A percentile compares a stretch with the other conserved stretches of the same genome.
These are phyloP conservation scores for Phrynocephalus forsythii DNA, from an alignment of 2,797 vertebrate genomes.

Conservation along the genomic window DNA sequence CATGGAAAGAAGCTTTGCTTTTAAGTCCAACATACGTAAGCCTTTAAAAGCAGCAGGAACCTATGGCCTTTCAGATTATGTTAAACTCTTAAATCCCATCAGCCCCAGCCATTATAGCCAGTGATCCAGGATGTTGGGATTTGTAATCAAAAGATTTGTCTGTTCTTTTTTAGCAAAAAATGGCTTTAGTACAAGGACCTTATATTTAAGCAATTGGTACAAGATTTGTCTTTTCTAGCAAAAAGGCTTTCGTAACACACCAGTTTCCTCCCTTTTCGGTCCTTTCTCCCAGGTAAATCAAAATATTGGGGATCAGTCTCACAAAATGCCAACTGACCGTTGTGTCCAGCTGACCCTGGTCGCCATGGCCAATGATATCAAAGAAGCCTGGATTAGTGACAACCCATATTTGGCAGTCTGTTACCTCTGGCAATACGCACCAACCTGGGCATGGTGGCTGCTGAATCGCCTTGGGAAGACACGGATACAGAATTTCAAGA, in stretches of 20 bases:
- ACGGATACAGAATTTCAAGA: constrained; percentile 91
- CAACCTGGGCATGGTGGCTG: constrained; percentile 87
- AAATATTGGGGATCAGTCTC: constrained; percentile 76
- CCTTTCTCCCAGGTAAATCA: constrained; percentile 74
- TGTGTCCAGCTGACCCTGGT: constrained; percentile 89
- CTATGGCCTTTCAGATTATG: background rate
- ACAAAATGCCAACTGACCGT: constrained; percentile 91
- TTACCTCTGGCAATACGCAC: constrained; percentile 92
- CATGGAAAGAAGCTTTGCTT: background rate
- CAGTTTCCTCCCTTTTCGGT: background rate
- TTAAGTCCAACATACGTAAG: too few relatives aligned
- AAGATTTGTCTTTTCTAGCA: background rate
- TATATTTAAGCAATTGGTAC: background rate
- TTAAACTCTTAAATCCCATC: background rate
- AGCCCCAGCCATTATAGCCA: background rate
- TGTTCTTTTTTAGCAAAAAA: too few relatives aligned
- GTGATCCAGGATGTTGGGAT: background rate
- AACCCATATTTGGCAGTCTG: constrained; percentile 85
- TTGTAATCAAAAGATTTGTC: too few relatives aligned
- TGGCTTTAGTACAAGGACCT: too few relatives aligned
- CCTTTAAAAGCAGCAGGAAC: background rate
- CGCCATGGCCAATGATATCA: constrained; percentile 84
- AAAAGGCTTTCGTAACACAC: background rate
- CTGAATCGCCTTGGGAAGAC: constrained; percentile 80
- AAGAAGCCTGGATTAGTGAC: constrained; percentile 92